These are phyloP conservation scores for Heliconius melpomene DNA, from an alignment of 1,140 invertebrate species.

Conservation along the genomic window DNA sequence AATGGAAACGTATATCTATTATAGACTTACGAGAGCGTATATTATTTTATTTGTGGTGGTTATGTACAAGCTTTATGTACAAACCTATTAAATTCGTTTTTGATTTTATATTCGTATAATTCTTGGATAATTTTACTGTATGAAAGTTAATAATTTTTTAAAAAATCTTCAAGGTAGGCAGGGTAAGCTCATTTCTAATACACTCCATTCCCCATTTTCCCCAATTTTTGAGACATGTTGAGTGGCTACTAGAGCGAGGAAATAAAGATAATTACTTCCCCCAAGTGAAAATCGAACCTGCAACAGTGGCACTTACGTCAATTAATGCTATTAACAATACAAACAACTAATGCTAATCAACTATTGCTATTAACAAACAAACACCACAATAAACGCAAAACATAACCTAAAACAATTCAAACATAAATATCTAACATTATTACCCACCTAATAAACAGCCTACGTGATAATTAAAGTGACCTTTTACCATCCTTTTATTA, in stretches of 20 bases:
- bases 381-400: too few species aligned
- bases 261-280: conserved; percentile 1
- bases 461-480: conserved; percentile 4
- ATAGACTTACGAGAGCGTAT: not conserved
- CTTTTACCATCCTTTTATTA: not conserved
- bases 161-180: too few species aligned
- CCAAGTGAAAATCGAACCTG: not conserved
- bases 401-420: not conserved
- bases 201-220: too few species aligned
- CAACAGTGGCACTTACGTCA: too few species aligned
- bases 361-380: not conserved
- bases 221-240: not conserved
- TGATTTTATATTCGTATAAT: too few species aligned
- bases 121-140: too few species aligned
- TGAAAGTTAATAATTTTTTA: too few species aligned
- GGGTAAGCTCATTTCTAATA: too few species aligned
- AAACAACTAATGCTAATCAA: too few species aligned
- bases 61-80: too few species aligned
- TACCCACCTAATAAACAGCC: not conserved
- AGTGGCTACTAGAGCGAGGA: not conserved
- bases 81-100: too few species aligned
- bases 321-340: not conserved
- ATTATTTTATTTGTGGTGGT: not conserved
- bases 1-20: not conserved
- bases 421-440: not conserved